Conservation (phyloP, 1,140 invertebrate genomes). For the Musca domestica region DNA sequence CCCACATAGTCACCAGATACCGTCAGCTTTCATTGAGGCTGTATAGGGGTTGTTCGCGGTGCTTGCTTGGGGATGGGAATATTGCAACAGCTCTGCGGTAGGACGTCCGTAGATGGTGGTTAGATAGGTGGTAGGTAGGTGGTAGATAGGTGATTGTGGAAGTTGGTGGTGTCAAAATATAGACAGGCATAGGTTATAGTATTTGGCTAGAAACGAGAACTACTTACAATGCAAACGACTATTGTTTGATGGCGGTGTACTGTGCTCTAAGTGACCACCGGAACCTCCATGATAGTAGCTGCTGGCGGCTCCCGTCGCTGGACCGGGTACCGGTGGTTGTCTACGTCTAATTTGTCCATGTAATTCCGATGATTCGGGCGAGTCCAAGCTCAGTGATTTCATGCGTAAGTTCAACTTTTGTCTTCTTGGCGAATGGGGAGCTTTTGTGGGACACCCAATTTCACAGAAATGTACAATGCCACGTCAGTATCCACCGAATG, state of each 20-base stretch:
- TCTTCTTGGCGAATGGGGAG: conserved; percentile 90
- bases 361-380: conserved; percentile 83
- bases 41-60: neutral
- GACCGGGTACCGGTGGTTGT: conserved; percentile 41
- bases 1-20: no score
- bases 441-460: conserved; percentile 58
- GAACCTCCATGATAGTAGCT: conserved; percentile 55
- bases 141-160: neutral
- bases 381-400: conserved; percentile 96
- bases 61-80: neutral
- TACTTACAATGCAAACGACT: conserved; percentile 56
- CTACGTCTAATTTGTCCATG: conserved; percentile 74
- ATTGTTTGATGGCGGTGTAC: conserved; percentile 55
- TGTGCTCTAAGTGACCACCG: conserved; percentile 56
- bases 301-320: conserved; percentile 38
- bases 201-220: neutral
- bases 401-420: conserved; percentile 95
- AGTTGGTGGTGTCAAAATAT: neutral
- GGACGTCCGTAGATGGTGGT: neutral
- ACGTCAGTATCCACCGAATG: no score
- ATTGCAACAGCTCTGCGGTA: neutral
- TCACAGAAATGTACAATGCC: no score
- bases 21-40: neutral
- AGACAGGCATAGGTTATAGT: neutral
- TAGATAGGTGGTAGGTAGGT: neutral